Conservation (phyloP, 2,797 vertebrate genomes). For the Merluccius polli region DNA sequence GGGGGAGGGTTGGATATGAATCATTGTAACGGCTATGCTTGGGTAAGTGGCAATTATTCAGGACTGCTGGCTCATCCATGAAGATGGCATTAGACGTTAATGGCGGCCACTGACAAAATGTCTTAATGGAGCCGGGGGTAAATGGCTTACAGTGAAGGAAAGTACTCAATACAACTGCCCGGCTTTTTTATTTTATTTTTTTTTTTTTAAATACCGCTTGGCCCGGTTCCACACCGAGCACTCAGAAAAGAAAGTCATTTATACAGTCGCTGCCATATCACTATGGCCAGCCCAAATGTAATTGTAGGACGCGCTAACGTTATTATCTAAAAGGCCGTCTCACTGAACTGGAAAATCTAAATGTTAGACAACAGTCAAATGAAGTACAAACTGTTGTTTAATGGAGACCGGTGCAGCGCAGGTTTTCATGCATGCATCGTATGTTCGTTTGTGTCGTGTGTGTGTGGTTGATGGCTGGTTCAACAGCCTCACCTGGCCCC, state of each 20-base stretch:
- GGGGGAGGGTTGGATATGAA: constrained; percentile 3
- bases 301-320: neutral
- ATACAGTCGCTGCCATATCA: neutral
- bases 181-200: constrained; percentile 19
- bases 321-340: neutral
- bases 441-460: too few species aligned
- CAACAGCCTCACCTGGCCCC: too few species aligned
- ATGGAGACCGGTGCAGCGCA: too few species aligned
- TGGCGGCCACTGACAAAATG: constrained; percentile 15
- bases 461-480: too few species aligned
- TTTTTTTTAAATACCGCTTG: neutral
- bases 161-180: constrained; percentile 23
- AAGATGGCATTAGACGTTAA: constrained; percentile 28
- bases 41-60: constrained; percentile 30
- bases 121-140: constrained; percentile 8
- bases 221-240: neutral
- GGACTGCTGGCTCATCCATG: constrained; percentile 22
- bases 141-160: constrained; percentile 15
- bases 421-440: too few species aligned
- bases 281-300: neutral
- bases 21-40: constrained; percentile 20
- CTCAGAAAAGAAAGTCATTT: neutral
- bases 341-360: neutral
- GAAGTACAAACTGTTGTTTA: neutral
- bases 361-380: neutral